Conservation (phyloP, 1,140 invertebrate species). For the Gonatopus flavifemur region DNA sequence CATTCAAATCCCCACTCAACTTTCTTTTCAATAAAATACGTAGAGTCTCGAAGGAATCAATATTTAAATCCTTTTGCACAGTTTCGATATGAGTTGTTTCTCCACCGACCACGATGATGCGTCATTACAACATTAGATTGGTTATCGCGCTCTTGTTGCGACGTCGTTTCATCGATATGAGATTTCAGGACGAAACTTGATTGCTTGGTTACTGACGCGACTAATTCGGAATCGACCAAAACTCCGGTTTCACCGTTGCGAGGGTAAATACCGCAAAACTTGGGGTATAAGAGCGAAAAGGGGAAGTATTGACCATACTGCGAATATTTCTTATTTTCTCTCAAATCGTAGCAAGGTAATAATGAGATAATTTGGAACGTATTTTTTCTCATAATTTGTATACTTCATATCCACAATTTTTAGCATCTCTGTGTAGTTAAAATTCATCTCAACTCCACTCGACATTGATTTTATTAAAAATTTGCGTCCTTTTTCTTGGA, state of each 20-base stretch:
- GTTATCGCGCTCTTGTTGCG: not conserved
- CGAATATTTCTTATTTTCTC: too few species aligned
- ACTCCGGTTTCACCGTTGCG: conserved; percentile 19
- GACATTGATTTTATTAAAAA: too few species aligned
- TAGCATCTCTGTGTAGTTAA: too few species aligned
- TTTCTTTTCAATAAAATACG: not conserved
- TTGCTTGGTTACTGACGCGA: conserved; percentile 26
- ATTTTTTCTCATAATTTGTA: too few species aligned
- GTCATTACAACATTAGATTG: not conserved
- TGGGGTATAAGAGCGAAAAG: too few species aligned
- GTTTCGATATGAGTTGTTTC: not conserved
- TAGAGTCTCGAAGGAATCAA: not conserved
- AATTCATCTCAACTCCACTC: too few species aligned
- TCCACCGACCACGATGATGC: not conserved
- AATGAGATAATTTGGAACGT: too few species aligned
- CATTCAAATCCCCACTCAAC: too few species aligned
- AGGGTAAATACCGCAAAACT: conserved; percentile 18
- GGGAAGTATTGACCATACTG: too few species aligned
- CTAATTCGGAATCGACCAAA: conserved; percentile 27
- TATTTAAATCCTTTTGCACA: not conserved
- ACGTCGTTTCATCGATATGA: conserved; percentile 7
- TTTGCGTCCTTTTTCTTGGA: too few species aligned
- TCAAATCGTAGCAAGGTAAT: too few species aligned
- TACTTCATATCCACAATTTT: too few species aligned
- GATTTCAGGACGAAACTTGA: conserved; percentile 17